Percentiles rank a stretch among this genome's conserved stretches.
phyloP scores from a whole-genome alignment of 2,888 invertebrate species.

The Callinectes sapidus region DNA sequence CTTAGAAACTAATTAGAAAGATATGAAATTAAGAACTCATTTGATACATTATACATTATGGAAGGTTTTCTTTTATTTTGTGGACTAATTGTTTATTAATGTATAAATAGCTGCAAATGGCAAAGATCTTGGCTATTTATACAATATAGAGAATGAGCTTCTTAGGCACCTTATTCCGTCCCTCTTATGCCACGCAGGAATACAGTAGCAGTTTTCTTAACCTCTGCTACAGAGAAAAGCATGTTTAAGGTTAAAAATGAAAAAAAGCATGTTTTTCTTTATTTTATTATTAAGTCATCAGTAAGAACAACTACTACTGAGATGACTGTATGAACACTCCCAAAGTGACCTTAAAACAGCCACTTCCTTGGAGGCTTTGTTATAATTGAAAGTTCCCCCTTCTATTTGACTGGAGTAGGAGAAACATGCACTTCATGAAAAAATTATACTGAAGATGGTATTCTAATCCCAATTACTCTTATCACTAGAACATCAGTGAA shows the following conservation, averaged over 20 bases:
- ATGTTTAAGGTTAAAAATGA: background rate
- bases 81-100: background rate
- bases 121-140: too few species aligned
- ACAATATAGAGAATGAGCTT: too few species aligned
- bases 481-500: background rate
- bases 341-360: slow-evolving; percentile 13
- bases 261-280: background rate
- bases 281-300: slow-evolving; percentile 27
- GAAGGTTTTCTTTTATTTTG: background rate
- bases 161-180: too few species aligned
- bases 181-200: too few species aligned
- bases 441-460: background rate
- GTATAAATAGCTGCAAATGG: background rate
- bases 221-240: background rate
- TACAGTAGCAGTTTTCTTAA: too few species aligned
- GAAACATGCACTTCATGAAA: slow-evolving; percentile 7
- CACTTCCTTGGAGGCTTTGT: background rate
- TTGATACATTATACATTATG: too few species aligned
- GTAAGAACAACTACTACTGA: slow-evolving; percentile 21
- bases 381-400: slow-evolving; percentile 18
- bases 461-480: background rate
- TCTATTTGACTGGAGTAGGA: slow-evolving; percentile 2
- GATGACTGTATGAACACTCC: slow-evolving; percentile 4
- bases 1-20: too few species aligned
- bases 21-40: too few species aligned